These are phyloP conservation scores for Cephus pulcher DNA, from an alignment of 2,888 invertebrate species.

Conservation along the genomic window DNA sequence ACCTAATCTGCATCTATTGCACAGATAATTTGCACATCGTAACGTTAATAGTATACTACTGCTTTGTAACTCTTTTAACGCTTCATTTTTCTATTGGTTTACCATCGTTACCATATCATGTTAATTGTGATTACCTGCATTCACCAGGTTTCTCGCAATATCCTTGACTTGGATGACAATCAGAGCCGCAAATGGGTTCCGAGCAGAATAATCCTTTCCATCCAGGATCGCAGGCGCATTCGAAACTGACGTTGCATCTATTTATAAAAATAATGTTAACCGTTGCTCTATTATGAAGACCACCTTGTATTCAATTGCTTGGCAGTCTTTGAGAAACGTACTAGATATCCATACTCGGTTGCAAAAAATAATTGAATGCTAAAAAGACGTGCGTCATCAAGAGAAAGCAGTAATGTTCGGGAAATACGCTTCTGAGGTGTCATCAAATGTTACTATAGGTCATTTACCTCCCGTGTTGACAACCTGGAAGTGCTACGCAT, in stretches of 20 bases:
- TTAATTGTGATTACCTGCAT: slow-evolving; percentile 71
- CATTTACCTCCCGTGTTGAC: slow-evolving; percentile 79
- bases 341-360: no score
- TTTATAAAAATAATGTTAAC: slow-evolving; percentile 28
- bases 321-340: background rate
- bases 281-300: background rate
- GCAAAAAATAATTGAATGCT: background rate
- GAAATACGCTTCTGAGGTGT: background rate
- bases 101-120: background rate
- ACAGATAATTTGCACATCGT: background rate
- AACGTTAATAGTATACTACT: background rate
- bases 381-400: background rate
- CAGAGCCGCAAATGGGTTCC: slow-evolving; percentile 86
- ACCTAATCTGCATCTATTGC: slow-evolving; percentile 82
- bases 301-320: background rate
- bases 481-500: slow-evolving; percentile 87
- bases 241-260: slow-evolving; percentile 85
- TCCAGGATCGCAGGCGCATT: slow-evolving; percentile 85
- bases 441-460: background rate
- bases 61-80: background rate
- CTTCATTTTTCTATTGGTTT: background rate
- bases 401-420: background rate
- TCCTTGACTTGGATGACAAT: slow-evolving; percentile 87
- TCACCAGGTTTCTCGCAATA: slow-evolving; percentile 89
- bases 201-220: slow-evolving; percentile 92